Conservation (phyloP, 2,888 invertebrate species). For the Campoplex nolae region DNA sequence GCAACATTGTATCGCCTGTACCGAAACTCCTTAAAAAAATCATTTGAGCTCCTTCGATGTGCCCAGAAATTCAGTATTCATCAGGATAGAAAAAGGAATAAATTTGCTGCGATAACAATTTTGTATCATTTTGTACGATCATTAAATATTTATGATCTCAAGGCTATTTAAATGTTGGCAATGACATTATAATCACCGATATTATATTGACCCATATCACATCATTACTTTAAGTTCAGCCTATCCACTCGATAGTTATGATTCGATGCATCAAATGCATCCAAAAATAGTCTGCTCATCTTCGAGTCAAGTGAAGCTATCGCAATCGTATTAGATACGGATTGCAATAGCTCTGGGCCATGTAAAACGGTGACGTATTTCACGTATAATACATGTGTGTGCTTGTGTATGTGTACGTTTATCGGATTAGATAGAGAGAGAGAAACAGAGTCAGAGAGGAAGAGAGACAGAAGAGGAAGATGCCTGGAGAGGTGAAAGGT, state of each 20-base stretch:
- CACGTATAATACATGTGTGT: not conserved
- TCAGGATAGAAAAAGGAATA: no score
- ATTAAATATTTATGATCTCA: not conserved
- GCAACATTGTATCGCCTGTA: no score
- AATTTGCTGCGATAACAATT: no score
- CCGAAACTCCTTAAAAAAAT: not conserved
- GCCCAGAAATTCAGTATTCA: no score
- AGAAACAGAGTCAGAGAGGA: conserved; percentile 5
- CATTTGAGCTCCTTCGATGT: not conserved
- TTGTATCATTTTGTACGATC: not conserved
- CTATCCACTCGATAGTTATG: not conserved
- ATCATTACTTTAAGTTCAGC: not conserved
- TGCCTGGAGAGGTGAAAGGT: conserved; percentile 80
- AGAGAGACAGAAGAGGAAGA: conserved; percentile 41
- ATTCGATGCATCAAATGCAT: not conserved
- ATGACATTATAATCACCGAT: not conserved
- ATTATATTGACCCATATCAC: not conserved
- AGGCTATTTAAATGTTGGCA: not conserved
- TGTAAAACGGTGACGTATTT: conserved; percentile 9
- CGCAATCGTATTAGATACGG: not conserved
- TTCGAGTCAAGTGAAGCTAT: not conserved
- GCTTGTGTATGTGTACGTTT: not conserved
- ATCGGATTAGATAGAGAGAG: conserved; percentile 1
- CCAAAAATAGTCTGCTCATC: conserved; percentile 23
- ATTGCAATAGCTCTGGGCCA: not conserved